Percentiles rank a stretch among this genome's conserved stretches.
phyloP scores from a whole-genome alignment of 2,797 vertebrate species.

The Crotalus adamanteus region DNA sequence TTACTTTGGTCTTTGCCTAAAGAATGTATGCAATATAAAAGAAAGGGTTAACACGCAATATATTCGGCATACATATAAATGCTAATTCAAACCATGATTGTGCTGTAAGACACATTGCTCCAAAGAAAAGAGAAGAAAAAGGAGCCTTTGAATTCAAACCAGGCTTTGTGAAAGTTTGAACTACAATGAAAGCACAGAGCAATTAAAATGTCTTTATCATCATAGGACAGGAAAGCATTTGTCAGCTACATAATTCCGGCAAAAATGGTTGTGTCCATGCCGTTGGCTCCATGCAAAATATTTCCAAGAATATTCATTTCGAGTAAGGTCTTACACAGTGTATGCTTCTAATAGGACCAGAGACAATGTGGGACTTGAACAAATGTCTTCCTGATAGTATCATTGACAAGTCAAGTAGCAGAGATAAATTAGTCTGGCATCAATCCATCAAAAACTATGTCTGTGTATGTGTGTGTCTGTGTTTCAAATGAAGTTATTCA shows the following conservation, averaged over 20 bases:
- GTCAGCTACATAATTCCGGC: neutral
- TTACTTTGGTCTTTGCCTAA: slow-evolving; percentile 6
- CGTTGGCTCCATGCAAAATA: neutral
- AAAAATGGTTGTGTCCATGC: slow-evolving; percentile 28
- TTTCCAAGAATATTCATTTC: slow-evolving; percentile 16
- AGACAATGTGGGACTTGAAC: slow-evolving; percentile 33
- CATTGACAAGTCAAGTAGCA: slow-evolving; percentile 55
- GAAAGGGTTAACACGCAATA: neutral
- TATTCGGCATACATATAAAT: slow-evolving; percentile 22
- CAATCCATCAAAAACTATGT: slow-evolving; percentile 31
- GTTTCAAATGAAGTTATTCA: slow-evolving; percentile 51
- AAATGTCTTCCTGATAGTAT: slow-evolving; percentile 43
- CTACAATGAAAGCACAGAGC: slow-evolving; percentile 26
- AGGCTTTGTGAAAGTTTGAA: slow-evolving; percentile 39
- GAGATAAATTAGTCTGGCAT: slow-evolving; percentile 34
- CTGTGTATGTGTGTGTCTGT: slow-evolving; percentile 9
- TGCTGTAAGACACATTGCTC: slow-evolving; percentile 27
- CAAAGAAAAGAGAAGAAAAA: slow-evolving; percentile 24
- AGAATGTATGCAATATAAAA: slow-evolving; percentile 7
- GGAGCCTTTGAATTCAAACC: slow-evolving; percentile 41
- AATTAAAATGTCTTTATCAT: slow-evolving; percentile 32
- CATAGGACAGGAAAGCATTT: slow-evolving; percentile 25
- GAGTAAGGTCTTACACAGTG: slow-evolving; percentile 2
- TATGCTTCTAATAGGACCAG: slow-evolving; percentile 15
- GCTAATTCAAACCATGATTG: slow-evolving; percentile 42